Evolutionary conservation across 2,888 invertebrate species (phyloP), one percentile per base, ranked within the genome.

Genomic region (Drosophila kanekoi): DNA sequence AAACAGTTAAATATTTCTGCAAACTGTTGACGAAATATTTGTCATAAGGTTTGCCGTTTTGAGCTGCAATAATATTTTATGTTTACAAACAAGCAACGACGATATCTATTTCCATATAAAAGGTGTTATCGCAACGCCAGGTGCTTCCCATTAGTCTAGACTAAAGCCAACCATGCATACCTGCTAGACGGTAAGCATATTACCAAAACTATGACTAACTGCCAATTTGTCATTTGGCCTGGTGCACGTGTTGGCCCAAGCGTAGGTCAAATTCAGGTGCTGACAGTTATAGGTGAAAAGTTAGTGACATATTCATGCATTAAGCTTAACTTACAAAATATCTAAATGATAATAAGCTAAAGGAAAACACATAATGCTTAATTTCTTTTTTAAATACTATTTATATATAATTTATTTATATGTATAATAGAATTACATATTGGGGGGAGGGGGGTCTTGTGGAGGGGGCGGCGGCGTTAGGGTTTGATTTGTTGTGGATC

Each of bases 401-500:
- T 83, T 87, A 89, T 85, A 81, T 85, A 89, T 81, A 81, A 87
- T 86, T 86, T 87, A 89, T 86, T 86, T 86, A 87, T 89, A 85
- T 86, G 84, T 89, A 85, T 87, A 65, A 77, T 86, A 84, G 85
- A 86, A 87, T 87, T 89, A 89, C 85, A 86, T 89, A 77, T 79
- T 66, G 57, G 8, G 64, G 23, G 23, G 69, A n/a, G n/a, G 68
- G 23, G 23, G 69, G 35, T 49, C 49, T 62, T 72, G 72, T 74
- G 64, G 52, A 64, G 45, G 48, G 48, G 68, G 56, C 47, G 41
- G 47, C 2, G 2, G 18, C 1, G 18, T n/a, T 62, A 74, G 59
- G 78, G 69, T 62, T 79, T 76, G 59, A 66, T 73, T 67, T 64
- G 65, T 66, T 52, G 65, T 67, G 60, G 59, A 67, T 43, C 48